Evolutionary conservation across 2,797 vertebrate species (phyloP).

Genomic region (Pseudochirops cupreus): DNA sequence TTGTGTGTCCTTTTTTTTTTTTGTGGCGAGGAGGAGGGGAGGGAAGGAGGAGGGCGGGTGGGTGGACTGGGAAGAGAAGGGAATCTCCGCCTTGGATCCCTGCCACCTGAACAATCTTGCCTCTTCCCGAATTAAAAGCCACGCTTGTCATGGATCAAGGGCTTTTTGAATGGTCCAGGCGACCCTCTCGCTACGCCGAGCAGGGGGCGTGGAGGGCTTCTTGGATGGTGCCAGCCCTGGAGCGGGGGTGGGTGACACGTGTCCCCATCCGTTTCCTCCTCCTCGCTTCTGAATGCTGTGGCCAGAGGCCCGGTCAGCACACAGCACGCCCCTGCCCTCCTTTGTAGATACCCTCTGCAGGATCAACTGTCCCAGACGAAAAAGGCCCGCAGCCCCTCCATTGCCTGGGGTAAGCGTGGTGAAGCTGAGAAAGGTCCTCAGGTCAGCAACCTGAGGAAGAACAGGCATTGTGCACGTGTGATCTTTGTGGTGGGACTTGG

Average conservation of each 20-base stretch:
- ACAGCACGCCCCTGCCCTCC: constrained; percentile 76
- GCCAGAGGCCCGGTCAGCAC: constrained; percentile 69
- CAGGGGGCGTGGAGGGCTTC: constrained; percentile 31
- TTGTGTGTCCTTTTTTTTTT: constrained; percentile 77
- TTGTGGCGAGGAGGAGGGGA: constrained; percentile 56
- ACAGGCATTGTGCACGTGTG: not conserved
- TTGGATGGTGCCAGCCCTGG: constrained; percentile 50
- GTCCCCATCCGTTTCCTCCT: constrained; percentile 68
- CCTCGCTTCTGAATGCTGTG: constrained; percentile 74
- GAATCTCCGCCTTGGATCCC: constrained; percentile 78
- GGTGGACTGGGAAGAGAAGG: constrained; percentile 62
- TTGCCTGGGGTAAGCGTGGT: not conserved
- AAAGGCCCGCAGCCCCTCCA: no score
- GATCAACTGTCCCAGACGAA: not conserved
- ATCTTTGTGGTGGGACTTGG: not conserved
- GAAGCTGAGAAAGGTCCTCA: not conserved
- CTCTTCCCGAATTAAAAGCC: constrained; percentile 70
- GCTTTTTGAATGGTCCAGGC: constrained; percentile 46
- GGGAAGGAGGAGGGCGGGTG: constrained; percentile 60
- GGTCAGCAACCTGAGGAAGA: no score
- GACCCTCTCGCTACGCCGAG: constrained; percentile 39
- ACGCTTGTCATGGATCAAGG: constrained; percentile 64
- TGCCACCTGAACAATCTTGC: constrained; percentile 77
- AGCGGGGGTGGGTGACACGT: constrained; percentile 28
- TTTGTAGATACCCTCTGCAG: constrained; percentile 71